Conservation (phyloP, 37 sponge, comb jelly and placozoan species). For the Amphimedon queenslandica region DNA sequence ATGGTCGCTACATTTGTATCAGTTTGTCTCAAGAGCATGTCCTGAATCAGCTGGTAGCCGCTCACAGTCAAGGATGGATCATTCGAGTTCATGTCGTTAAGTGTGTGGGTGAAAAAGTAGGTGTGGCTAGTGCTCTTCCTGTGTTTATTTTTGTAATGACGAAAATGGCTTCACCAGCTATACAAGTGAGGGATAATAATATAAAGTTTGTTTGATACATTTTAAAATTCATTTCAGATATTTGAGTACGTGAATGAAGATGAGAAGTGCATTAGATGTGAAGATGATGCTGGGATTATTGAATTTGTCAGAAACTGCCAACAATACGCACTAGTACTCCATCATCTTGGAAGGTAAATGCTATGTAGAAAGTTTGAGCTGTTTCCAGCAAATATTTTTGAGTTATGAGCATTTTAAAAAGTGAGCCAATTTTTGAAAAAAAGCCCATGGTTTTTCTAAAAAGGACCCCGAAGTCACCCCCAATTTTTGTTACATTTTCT, state of each 20-base stretch:
- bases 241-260: slow-evolving; percentile 49
- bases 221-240: slow-evolving; percentile 42
- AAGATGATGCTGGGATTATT: slow-evolving; percentile 27
- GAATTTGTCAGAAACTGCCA: slow-evolving; percentile 53
- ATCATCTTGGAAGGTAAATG: slow-evolving; percentile 64
- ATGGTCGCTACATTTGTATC: slow-evolving; percentile 82
- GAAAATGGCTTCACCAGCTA: slow-evolving; percentile 56
- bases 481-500: no score
- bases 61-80: slow-evolving; percentile 63
- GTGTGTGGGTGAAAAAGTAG: slow-evolving; percentile 2
- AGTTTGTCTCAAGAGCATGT: slow-evolving; percentile 72
- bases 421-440: no score
- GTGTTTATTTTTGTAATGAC: slow-evolving; percentile 87
- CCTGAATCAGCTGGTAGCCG: slow-evolving; percentile 37
- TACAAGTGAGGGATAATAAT: slow-evolving; percentile 45
- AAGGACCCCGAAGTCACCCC: no score
- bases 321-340: slow-evolving; percentile 60
- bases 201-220: neutral
- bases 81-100: slow-evolving; percentile 74
- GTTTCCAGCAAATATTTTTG: no score
- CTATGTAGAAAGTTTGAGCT: no score
- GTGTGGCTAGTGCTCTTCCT: slow-evolving; percentile 61
- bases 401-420: no score
- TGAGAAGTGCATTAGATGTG: slow-evolving; percentile 51
- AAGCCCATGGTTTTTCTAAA: no score